Evolutionary conservation across 1,140 invertebrate species (phyloP).

Genomic region (Ctenoplectra terminalis): DNA sequence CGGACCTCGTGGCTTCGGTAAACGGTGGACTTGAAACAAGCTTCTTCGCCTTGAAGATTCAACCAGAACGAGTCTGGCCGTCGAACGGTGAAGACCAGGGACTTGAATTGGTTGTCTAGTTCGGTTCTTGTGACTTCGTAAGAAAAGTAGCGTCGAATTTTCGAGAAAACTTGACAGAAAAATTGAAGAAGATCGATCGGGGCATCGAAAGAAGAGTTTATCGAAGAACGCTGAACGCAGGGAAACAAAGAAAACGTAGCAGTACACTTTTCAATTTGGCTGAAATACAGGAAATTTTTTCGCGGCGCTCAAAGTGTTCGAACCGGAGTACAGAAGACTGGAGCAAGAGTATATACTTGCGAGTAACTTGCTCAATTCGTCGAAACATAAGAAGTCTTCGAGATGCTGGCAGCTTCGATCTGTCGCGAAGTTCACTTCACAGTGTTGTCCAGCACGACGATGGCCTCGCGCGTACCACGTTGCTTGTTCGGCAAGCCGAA

Average conservation of each 20-base stretch:
- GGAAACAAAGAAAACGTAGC: not conserved
- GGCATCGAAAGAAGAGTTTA: not conserved
- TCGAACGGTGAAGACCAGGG: constrained; percentile 52
- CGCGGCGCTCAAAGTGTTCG: not conserved
- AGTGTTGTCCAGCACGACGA: constrained; percentile 69
- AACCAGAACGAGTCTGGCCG: constrained; percentile 70
- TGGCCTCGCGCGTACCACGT: constrained; percentile 76
- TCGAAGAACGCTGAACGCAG: not conserved
- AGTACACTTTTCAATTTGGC: not conserved
- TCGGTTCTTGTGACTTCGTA: not conserved
- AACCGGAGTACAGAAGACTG: not conserved
- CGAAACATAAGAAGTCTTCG: constrained; percentile 51
- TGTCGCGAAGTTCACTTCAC: constrained; percentile 77
- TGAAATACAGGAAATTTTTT: not conserved
- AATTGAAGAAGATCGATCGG: not conserved
- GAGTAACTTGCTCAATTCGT: not conserved
- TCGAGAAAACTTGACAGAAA: constrained; percentile 56
- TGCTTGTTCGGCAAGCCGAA: constrained; percentile 79
- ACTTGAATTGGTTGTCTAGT: not conserved
- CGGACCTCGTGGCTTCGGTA: constrained; percentile 72
- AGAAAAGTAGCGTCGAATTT: not conserved
- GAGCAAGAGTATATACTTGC: not conserved
- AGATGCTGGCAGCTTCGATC: constrained; percentile 78
- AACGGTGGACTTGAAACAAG: constrained; percentile 37
- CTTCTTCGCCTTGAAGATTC: constrained; percentile 16